Evolutionary conservation across 2,113 vertebrate genomes (phyloP).

Genomic region (Smithornis capensis): DNA sequence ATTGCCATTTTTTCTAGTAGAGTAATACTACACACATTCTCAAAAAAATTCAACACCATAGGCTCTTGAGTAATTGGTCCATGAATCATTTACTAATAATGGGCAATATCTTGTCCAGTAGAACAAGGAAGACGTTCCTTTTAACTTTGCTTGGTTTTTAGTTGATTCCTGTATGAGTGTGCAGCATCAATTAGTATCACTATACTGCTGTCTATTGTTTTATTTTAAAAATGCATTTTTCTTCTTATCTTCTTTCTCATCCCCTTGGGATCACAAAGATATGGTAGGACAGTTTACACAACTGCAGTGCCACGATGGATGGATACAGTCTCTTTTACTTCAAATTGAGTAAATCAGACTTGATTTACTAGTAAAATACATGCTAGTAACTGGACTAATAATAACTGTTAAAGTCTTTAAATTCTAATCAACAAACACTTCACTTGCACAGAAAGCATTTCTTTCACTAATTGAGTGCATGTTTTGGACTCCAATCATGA

Average conservation of each 20-base stretch:
- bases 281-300: fast-evolving
- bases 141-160: not conserved
- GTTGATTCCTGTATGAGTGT: not conserved
- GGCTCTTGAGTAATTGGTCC: not conserved
- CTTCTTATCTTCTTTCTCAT: too few relatives aligned
- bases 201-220: not conserved
- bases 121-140: not conserved
- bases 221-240: not conserved
- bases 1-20: not conserved
- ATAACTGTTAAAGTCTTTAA: not conserved
- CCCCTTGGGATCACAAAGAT: not conserved
- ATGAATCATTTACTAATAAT: not conserved
- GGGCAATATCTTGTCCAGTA: not conserved
- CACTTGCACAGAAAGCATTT: not conserved
- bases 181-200: not conserved
- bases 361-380: fast-evolving
- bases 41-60: not conserved
- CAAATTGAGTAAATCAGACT: not conserved
- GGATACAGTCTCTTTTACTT: not conserved
- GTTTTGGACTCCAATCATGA: not conserved
- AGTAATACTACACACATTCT: not conserved
- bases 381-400: not conserved
- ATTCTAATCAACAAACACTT: not conserved
- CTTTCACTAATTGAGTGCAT: not conserved
- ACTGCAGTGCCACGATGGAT: fast-evolving